A percentile compares a stretch with the other conserved stretches of the same genome.
phyloP scores from a whole-genome alignment of 2,113 vertebrate species.

The Amphiprion percula region DNA sequence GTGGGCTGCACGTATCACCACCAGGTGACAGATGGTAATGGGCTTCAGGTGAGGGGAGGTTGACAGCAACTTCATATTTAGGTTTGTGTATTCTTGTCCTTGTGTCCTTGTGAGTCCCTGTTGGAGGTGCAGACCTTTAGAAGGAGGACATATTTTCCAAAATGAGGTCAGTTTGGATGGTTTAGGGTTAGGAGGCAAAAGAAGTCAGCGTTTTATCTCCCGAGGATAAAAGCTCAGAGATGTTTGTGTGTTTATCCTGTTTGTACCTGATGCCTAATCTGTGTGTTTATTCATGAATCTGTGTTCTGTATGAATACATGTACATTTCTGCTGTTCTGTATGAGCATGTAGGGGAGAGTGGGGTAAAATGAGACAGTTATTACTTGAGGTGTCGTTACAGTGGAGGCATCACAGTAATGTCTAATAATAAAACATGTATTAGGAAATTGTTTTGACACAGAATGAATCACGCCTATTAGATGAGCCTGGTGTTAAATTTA shows the following conservation, averaged over 20 bases:
- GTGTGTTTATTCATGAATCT: not conserved
- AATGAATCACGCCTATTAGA: too few relatives aligned
- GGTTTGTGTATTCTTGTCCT: conserved; percentile 34
- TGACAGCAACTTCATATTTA: conserved; percentile 50
- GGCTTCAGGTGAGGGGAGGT: conserved; percentile 62
- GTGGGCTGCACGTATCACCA: conserved; percentile 57
- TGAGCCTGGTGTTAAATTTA: too few relatives aligned
- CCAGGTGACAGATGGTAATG: conserved; percentile 77
- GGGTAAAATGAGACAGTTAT: too few relatives aligned
- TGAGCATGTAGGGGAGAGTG: not conserved
- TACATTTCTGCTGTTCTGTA: not conserved
- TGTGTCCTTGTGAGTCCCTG: conserved; percentile 44
- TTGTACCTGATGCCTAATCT: not conserved
- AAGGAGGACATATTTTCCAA: conserved; percentile 15
- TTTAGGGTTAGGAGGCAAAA: conserved; percentile 14
- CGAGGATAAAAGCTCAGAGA: conserved; percentile 8
- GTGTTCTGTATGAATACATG: not conserved
- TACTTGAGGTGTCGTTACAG: too few relatives aligned
- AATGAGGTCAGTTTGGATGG: conserved; percentile 25
- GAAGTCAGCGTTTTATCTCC: conserved; percentile 3
- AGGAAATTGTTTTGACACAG: too few relatives aligned
- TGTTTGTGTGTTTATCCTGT: not conserved
- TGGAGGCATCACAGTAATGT: too few relatives aligned
- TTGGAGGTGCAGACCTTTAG: conserved; percentile 27
- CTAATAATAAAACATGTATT: too few relatives aligned